These are phyloP conservation scores for Hydrozoanthus tunicans DNA, from an alignment of 64 coral and sea anemone genomes.

Conservation along the genomic window DNA sequence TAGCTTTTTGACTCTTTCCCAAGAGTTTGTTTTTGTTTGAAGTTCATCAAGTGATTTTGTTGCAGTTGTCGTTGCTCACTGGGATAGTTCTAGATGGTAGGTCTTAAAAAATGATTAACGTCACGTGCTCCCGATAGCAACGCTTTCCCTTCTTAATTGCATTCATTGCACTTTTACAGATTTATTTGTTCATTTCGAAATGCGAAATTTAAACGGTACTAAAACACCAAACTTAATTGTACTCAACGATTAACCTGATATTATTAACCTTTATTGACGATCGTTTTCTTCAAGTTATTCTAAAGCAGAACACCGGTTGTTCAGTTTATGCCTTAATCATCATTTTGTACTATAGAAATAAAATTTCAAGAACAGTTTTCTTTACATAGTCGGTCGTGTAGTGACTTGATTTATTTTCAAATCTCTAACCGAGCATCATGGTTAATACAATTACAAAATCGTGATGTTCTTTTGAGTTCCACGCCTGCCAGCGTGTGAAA, in stretches of 20 bases:
- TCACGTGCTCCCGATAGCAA: slow-evolving; percentile 44
- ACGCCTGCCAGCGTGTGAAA: slow-evolving; percentile 34
- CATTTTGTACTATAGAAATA: too few species aligned
- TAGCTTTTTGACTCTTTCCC: neutral
- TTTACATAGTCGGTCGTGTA: neutral
- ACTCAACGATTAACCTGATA: neutral
- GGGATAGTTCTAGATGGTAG: neutral
- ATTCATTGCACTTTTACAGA: slow-evolving; percentile 1
- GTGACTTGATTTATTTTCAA: neutral
- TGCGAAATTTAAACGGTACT: neutral
- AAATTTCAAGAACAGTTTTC: neutral
- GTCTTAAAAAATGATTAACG: neutral
- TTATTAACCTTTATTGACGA: too few species aligned
- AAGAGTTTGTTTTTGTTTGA: neutral
- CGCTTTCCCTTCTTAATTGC: slow-evolving; percentile 37
- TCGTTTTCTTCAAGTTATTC: too few species aligned
- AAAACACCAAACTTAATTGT: neutral
- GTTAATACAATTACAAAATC: slow-evolving; percentile 31
- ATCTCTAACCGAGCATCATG: neutral
- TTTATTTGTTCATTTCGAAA: slow-evolving; percentile 24
- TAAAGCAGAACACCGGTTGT: too few species aligned
- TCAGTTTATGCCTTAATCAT: too few species aligned
- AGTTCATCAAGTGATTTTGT: neutral
- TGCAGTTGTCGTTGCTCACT: neutral
- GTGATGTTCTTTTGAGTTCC: slow-evolving; percentile 49